A percentile compares a stretch with the other conserved stretches of the same genome.
Conservation (phyloP, 2,888 invertebrate species). For the Drosophila falleni region DNA sequence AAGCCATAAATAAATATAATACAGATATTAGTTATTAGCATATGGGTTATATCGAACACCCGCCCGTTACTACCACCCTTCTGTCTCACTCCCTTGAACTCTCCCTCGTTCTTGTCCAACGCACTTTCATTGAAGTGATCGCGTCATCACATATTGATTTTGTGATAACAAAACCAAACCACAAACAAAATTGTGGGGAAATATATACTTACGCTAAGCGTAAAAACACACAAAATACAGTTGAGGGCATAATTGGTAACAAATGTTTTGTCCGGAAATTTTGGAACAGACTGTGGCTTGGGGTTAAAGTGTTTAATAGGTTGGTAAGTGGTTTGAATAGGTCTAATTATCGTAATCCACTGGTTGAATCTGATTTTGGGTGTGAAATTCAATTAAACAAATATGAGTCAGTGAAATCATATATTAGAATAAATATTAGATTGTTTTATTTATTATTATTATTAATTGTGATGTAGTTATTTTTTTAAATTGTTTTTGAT, state of each 20-base stretch:
- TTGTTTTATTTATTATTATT: too few relatives aligned
- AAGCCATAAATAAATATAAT: conserved; percentile 80
- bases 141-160: conserved; percentile 77
- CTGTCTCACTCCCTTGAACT: neutral
- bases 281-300: conserved; percentile 21
- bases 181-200: neutral
- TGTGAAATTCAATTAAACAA: neutral
- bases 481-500: too few relatives aligned
- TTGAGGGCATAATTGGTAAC: conserved; percentile 69
- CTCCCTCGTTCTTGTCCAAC: neutral
- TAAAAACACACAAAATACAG: conserved; percentile 49
- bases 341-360: conserved; percentile 11
- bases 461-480: too few relatives aligned
- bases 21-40: conserved; percentile 78
- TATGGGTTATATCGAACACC: conserved; percentile 69
- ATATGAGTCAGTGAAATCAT: neutral
- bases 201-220: conserved; percentile 21
- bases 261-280: conserved; percentile 55
- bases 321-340: conserved; percentile 20
- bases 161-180: conserved; percentile 61
- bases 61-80: neutral
- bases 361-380: neutral
- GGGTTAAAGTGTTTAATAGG: conserved; percentile 14
- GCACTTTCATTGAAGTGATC: conserved; percentile 34
- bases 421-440: too few relatives aligned